phyloP scores from a whole-genome alignment of 1,140 invertebrate genomes.

The Polypedilum pembai region DNA sequence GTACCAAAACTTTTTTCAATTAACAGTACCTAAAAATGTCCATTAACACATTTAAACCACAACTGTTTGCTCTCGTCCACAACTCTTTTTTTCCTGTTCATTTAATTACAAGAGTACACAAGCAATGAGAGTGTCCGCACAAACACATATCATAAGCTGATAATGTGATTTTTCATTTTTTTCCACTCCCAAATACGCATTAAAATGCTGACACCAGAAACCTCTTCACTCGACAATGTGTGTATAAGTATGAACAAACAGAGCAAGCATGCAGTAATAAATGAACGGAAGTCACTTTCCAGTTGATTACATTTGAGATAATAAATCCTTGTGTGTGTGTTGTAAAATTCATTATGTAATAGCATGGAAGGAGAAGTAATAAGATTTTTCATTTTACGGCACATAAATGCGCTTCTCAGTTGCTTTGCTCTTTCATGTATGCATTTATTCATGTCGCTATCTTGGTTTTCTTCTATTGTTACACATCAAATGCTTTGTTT shows the following conservation, averaged over 20 bases:
- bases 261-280: constrained; percentile 1
- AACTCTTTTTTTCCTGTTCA: not conserved
- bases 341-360: not conserved
- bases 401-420: not conserved
- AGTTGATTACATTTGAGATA: not conserved
- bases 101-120: not conserved
- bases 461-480: not conserved
- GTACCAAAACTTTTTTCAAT: not conserved
- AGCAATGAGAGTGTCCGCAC: not conserved
- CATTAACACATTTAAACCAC: not conserved
- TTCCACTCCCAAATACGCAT: not conserved
- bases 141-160: not conserved
- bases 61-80: not conserved
- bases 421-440: not conserved
- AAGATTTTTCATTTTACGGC: not conserved
- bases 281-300: constrained; percentile 2
- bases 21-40: not conserved
- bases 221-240: not conserved
- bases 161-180: constrained; percentile 7
- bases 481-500: not conserved
- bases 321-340: not conserved
- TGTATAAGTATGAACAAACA: not conserved
- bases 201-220: not conserved
- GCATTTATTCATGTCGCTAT: not conserved
- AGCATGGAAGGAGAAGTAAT: not conserved